phyloP scores from a whole-genome alignment of 2,797 vertebrate species.

The Tragopan temminckii region DNA sequence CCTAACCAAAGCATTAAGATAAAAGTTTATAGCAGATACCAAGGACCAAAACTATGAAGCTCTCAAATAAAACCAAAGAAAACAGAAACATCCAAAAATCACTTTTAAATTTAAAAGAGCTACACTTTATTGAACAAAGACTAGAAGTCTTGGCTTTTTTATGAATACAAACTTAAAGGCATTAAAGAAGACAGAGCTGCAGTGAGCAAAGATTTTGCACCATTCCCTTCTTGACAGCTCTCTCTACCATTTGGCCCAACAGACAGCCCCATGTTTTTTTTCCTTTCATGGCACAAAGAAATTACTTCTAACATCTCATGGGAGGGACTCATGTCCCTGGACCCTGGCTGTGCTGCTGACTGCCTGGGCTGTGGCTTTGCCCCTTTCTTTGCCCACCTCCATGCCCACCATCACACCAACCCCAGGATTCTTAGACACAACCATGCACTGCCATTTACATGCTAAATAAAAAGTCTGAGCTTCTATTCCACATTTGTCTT shows the following conservation, averaged over 20 bases:
- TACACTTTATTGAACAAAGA: not conserved
- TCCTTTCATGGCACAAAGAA: rapidly evolving
- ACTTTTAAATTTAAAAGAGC: not conserved
- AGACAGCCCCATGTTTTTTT: not conserved
- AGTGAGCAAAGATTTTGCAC: not conserved
- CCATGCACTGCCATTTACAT: not conserved
- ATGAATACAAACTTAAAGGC: not conserved
- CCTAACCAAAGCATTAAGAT: not conserved
- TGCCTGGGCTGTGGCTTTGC: not conserved
- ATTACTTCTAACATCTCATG: not conserved
- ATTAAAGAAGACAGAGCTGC: not conserved
- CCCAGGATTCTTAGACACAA: not conserved
- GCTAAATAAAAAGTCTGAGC: not conserved
- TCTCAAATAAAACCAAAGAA: not conserved
- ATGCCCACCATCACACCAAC: not conserved
- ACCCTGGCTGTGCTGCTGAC: too few species aligned
- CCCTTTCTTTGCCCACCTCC: not conserved
- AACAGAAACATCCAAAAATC: not conserved
- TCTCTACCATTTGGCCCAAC: not conserved
- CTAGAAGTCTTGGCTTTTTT: not conserved
- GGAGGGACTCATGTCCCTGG: rapidly evolving
- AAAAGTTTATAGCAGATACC: not conserved
- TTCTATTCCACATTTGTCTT: not conserved
- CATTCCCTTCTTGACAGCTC: not conserved
- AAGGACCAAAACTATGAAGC: not conserved